Conservation (phyloP, 2,888 invertebrate species). For the Nemotelus pantherinus region DNA sequence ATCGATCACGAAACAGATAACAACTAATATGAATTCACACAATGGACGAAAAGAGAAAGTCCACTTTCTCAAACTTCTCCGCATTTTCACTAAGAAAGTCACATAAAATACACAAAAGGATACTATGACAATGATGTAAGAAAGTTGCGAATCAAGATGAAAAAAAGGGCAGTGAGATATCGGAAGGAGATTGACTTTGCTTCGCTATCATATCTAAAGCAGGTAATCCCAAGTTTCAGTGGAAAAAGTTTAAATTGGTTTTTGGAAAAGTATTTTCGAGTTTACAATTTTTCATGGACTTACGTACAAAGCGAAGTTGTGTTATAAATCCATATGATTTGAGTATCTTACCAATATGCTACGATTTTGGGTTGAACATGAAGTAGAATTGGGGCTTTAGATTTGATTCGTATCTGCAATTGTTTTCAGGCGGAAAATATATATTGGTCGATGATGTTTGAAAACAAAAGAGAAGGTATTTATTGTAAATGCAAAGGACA, state of each 20-base stretch:
- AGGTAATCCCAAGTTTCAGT: slow-evolving; percentile 39
- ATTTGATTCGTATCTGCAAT: slow-evolving; percentile 36
- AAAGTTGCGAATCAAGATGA: slow-evolving; percentile 30
- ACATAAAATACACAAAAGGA: slow-evolving; percentile 34
- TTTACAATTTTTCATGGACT: slow-evolving; percentile 30
- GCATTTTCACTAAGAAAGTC: not conserved
- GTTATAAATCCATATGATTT: slow-evolving; percentile 36
- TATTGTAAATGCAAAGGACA: too few species aligned
- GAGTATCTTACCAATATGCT: not conserved
- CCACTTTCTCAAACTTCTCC: too few species aligned
- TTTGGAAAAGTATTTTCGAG: slow-evolving; percentile 34
- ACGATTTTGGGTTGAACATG: too few species aligned
- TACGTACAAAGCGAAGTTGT: slow-evolving; percentile 9
- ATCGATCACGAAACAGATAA: too few species aligned
- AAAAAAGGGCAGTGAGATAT: not conserved
- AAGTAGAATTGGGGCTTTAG: not conserved
- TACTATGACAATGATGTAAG: slow-evolving; percentile 24
- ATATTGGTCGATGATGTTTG: too few species aligned
- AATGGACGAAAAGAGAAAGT: too few species aligned
- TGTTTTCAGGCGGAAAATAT: not conserved
- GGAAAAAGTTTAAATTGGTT: slow-evolving; percentile 40
- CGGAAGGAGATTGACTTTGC: slow-evolving; percentile 9
- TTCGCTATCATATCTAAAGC: slow-evolving; percentile 20
- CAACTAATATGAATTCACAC: too few species aligned
- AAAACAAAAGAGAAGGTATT: too few species aligned